Conservation (phyloP, 2,113 vertebrate genomes). For the Triplophysa siluroides region DNA sequence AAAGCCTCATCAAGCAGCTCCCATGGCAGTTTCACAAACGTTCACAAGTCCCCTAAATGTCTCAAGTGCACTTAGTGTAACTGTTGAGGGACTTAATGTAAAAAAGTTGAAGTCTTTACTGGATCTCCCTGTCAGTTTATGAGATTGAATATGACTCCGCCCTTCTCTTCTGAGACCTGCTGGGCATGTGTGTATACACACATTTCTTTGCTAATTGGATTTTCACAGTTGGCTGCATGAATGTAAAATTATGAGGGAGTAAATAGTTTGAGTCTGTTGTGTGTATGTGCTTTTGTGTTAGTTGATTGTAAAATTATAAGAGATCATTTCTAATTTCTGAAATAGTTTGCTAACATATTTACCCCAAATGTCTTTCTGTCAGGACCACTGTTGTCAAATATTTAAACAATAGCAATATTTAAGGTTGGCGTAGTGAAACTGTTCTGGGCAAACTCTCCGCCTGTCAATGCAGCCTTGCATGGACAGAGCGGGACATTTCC, state of each 20-base stretch:
- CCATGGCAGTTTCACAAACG: slow-evolving; percentile 21
- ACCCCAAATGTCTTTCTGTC: no score
- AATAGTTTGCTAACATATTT: no score
- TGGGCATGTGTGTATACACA: slow-evolving; percentile 26
- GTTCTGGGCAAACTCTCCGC: no score
- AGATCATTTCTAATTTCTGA: no score
- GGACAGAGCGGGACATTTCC: no score
- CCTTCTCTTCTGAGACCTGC: slow-evolving; percentile 3
- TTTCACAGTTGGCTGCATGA: slow-evolving; percentile 62
- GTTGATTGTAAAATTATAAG: background rate
- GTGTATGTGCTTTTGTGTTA: background rate
- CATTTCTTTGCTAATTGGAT: slow-evolving; percentile 56
- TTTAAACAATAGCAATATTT: no score
- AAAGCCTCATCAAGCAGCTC: slow-evolving; percentile 27
- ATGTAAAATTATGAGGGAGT: slow-evolving; percentile 58
- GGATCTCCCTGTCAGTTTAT: slow-evolving; percentile 44
- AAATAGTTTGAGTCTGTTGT: slow-evolving; percentile 29
- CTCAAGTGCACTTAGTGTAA: slow-evolving; percentile 43
- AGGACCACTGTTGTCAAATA: no score
- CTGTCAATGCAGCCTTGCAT: no score
- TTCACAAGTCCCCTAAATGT: slow-evolving; percentile 45
- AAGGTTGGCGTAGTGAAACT: no score
- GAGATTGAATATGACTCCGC: background rate
- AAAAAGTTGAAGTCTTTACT: slow-evolving; percentile 39
- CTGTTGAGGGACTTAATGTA: slow-evolving; percentile 40